Evolutionary conservation across 92 coral and sea anemone species (phyloP).

Genomic region (Desmophyllum pertusum): DNA sequence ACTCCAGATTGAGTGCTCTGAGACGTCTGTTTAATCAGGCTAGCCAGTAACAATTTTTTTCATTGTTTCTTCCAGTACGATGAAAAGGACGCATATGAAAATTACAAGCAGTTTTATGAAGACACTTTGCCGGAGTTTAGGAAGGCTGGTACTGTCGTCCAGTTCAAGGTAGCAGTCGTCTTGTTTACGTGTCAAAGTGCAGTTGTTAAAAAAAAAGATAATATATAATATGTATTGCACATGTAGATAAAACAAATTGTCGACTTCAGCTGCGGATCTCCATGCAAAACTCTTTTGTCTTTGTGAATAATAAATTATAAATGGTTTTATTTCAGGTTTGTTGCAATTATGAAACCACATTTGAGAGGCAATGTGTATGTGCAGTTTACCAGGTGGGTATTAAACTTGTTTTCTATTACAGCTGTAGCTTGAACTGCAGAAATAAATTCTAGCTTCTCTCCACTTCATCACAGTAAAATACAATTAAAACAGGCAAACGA

Average conservation of each 20-base stretch:
- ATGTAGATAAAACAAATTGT: no score
- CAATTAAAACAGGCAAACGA: no score
- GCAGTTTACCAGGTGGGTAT: conserved; percentile 76
- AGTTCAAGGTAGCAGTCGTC: conserved; percentile 73
- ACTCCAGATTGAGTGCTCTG: no score
- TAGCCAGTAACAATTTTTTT: background rate
- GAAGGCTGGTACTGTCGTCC: conserved; percentile 84
- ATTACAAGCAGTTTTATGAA: conserved; percentile 83
- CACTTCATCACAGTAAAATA: background rate
- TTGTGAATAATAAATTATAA: no score
- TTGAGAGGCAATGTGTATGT: conserved; percentile 97
- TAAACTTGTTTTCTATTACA: no score
- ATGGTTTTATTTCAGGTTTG: conserved; percentile 71
- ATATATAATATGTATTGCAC: no score
- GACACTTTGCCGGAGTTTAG: conserved; percentile 93
- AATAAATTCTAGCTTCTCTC: background rate
- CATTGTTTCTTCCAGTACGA: conserved; percentile 70
- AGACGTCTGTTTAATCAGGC: background rate
- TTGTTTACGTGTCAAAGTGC: background rate
- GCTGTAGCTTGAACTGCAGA: no score
- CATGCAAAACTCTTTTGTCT: no score
- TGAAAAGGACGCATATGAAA: conserved; percentile 87
- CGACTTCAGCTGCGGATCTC: no score
- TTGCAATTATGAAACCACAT: conserved; percentile 94
- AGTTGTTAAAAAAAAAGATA: no score